These are phyloP conservation scores for Maccullochella peelii DNA, from an alignment of 2,113 vertebrate genomes.

Conservation along the genomic window DNA sequence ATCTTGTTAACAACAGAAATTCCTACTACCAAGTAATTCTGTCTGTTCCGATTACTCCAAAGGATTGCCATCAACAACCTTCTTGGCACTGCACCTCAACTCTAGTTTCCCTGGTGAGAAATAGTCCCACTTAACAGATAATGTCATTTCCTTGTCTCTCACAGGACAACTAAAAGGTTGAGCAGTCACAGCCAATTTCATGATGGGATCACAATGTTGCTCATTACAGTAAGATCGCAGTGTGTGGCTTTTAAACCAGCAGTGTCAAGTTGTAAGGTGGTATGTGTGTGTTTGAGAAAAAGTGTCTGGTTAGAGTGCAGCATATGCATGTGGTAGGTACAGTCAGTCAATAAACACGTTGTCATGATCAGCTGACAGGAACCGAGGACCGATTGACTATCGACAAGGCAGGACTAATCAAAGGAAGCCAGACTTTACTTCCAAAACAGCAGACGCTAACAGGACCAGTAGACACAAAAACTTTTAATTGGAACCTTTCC, in stretches of 20 bases:
- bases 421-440: slow-evolving; percentile 37
- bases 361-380: slow-evolving; percentile 43
- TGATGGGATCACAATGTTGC: slow-evolving; percentile 65
- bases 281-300: background rate
- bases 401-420: slow-evolving; percentile 23
- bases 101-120: slow-evolving; percentile 58
- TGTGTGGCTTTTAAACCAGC: slow-evolving; percentile 38
- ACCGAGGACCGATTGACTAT: slow-evolving; percentile 29
- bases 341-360: slow-evolving; percentile 29
- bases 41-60: slow-evolving; percentile 24
- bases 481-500: slow-evolving; percentile 38
- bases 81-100: slow-evolving; percentile 35
- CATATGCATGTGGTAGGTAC: slow-evolving; percentile 26
- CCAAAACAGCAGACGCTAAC: background rate
- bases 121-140: slow-evolving; percentile 50
- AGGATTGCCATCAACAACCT: slow-evolving; percentile 35
- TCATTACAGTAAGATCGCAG: slow-evolving; percentile 26
- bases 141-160: slow-evolving; percentile 65
- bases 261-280: background rate
- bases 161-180: slow-evolving; percentile 47
- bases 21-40: slow-evolving; percentile 18
- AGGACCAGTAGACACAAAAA: background rate
- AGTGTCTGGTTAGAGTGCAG: slow-evolving; percentile 13
- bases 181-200: slow-evolving; percentile 50
- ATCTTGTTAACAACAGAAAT: background rate